Percentiles rank a stretch among this genome's conserved stretches.
phyloP scores from a whole-genome alignment of 2,113 vertebrate genomes.

The Machaerirhynchus nigripectus region DNA sequence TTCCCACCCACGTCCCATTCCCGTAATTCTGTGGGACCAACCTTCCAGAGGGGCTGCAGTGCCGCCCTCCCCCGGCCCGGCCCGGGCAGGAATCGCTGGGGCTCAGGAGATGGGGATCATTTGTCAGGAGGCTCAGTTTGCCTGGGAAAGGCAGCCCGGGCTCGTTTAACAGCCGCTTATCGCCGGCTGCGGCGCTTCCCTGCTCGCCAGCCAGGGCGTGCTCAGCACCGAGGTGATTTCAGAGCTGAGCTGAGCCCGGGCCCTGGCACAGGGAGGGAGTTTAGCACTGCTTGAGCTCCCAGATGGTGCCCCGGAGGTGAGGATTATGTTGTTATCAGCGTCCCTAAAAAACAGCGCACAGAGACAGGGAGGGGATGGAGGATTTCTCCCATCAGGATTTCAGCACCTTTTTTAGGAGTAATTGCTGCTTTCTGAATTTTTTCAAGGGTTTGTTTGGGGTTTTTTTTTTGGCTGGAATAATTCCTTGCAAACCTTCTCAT shows the following conservation, averaged over 20 bases:
- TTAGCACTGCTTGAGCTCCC: not conserved
- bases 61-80: not conserved
- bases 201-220: not conserved
- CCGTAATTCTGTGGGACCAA: accelerated
- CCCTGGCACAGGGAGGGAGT: constrained; percentile 7
- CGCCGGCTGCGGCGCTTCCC: not conserved
- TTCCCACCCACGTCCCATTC: not conserved
- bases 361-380: not conserved
- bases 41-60: not conserved
- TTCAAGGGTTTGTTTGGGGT: not conserved
- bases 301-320: constrained; percentile 18
- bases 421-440: not conserved
- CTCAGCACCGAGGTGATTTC: not conserved
- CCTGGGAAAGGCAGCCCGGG: not conserved
- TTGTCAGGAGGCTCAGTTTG: not conserved
- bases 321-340: not conserved
- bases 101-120: not conserved
- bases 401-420: not conserved
- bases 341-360: not conserved
- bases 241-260: constrained; percentile 25
- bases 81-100: accelerated
- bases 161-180: not conserved
- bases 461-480: not conserved
- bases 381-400: not conserved
- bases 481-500: not conserved